Evolutionary conservation across 2,888 invertebrate genomes (phyloP).

Genomic region (Andrena chrysosceles): DNA sequence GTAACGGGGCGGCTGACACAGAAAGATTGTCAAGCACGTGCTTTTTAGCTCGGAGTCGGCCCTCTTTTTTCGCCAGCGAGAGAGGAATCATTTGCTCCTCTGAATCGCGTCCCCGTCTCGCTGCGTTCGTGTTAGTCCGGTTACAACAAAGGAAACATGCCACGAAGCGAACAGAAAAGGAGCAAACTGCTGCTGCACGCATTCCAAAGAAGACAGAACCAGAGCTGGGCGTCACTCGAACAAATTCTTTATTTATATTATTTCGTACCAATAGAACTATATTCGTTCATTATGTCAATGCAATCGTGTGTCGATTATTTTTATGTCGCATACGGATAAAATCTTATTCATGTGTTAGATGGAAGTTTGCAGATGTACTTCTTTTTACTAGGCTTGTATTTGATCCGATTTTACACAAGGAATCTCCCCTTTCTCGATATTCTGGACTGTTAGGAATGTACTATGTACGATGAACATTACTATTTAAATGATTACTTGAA

Average conservation of each 20-base stretch:
- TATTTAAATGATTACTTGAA: too few relatives aligned
- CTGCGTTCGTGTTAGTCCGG: conserved; percentile 18
- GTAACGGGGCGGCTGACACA: conserved; percentile 25
- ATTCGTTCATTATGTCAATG: neutral
- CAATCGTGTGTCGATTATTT: neutral
- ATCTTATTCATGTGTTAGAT: neutral
- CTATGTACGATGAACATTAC: too few relatives aligned
- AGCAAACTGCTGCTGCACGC: neutral
- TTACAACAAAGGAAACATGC: conserved; percentile 27
- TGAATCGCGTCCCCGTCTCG: neutral
- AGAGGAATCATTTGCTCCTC: conserved; percentile 21
- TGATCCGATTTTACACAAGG: too few relatives aligned
- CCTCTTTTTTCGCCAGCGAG: conserved; percentile 17
- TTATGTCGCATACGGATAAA: neutral
- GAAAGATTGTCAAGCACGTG: conserved; percentile 31
- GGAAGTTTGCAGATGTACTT: too few relatives aligned
- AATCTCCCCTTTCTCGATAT: too few relatives aligned
- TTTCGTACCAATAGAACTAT: neutral
- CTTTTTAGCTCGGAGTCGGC: conserved; percentile 20
- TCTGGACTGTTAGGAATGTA: too few relatives aligned
- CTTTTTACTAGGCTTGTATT: too few relatives aligned
- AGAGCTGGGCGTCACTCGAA: neutral
- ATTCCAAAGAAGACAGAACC: conserved; percentile 5
- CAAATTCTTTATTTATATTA: neutral
- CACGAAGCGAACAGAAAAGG: neutral